These are phyloP conservation scores for Drosophila percnosoma DNA, from an alignment of 2,888 invertebrate genomes.

Conservation along the genomic window DNA sequence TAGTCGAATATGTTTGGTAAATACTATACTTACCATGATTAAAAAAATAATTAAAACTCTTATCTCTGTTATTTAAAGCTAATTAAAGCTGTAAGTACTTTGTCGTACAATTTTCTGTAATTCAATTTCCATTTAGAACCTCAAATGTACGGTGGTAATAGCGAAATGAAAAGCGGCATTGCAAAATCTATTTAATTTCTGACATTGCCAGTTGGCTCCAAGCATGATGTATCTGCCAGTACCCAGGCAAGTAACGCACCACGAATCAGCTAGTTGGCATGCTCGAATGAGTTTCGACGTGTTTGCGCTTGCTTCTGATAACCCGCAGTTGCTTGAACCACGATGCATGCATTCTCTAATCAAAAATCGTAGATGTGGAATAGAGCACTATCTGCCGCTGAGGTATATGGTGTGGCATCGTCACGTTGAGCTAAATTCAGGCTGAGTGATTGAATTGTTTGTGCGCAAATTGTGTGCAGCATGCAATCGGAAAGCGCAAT, in stretches of 20 bases:
- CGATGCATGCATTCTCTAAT: constrained; percentile 74
- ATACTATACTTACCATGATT: background rate
- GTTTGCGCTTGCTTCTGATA: constrained; percentile 60
- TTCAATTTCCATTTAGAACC: constrained; percentile 26
- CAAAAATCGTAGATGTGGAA: constrained; percentile 68
- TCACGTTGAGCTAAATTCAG: constrained; percentile 33
- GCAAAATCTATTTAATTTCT: constrained; percentile 38
- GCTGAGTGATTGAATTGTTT: constrained; percentile 77
- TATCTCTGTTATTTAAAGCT: background rate
- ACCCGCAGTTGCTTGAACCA: constrained; percentile 66
- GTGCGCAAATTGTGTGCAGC: constrained; percentile 60
- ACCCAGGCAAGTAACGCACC: constrained; percentile 33
- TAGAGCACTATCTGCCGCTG: constrained; percentile 27
- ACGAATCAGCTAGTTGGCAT: constrained; percentile 24
- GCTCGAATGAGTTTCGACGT: constrained; percentile 30
- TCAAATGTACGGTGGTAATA: background rate
- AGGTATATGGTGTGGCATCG: constrained; percentile 10
- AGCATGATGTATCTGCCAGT: constrained; percentile 38
- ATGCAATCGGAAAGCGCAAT: constrained; percentile 57
- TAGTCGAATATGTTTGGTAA: background rate
- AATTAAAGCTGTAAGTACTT: background rate
- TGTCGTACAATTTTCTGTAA: background rate
- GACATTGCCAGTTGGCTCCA: constrained; percentile 39
- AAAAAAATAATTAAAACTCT: background rate
- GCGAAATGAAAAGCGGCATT: constrained; percentile 2